These are phyloP conservation scores for Branchellion lobata DNA, from an alignment of 2,888 invertebrate species.

Conservation along the genomic window DNA sequence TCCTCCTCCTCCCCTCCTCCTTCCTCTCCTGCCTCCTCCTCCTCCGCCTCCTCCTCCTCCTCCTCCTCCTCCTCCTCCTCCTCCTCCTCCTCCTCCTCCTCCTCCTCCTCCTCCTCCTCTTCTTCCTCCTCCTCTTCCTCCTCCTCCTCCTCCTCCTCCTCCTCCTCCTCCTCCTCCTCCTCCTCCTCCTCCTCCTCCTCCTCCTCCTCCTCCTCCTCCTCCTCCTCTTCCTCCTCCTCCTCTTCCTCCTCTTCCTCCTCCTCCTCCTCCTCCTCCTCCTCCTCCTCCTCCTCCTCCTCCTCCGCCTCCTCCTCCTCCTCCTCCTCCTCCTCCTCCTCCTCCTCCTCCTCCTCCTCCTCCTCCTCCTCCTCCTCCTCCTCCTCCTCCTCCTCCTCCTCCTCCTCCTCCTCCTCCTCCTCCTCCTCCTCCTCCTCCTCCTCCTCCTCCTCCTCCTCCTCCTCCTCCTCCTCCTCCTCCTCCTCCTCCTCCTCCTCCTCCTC, in stretches of 20 bases:
- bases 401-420: not conserved
- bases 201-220: not conserved
- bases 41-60: not conserved
- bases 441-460: too few relatives aligned
- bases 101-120: not conserved
- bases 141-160: too few relatives aligned
- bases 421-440: not conserved
- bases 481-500: not conserved
- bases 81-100: too few relatives aligned
- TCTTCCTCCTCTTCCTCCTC: too few relatives aligned
- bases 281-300: not conserved
- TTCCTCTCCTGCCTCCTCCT: constrained; percentile 10
- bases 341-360: not conserved
- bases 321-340: not conserved
- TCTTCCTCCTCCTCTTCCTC: too few relatives aligned
- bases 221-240: too few relatives aligned
- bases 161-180: too few relatives aligned
- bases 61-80: too few relatives aligned
- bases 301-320: not conserved
- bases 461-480: too few relatives aligned
- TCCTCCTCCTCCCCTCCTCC: not conserved
- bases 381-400: not conserved
- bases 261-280: not conserved
- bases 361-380: not conserved
- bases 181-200: not conserved